Evolutionary conservation across 2,888 invertebrate species (phyloP), one percentile per base, ranked within the genome.

Genomic region (Apotomis turbidana): DNA sequence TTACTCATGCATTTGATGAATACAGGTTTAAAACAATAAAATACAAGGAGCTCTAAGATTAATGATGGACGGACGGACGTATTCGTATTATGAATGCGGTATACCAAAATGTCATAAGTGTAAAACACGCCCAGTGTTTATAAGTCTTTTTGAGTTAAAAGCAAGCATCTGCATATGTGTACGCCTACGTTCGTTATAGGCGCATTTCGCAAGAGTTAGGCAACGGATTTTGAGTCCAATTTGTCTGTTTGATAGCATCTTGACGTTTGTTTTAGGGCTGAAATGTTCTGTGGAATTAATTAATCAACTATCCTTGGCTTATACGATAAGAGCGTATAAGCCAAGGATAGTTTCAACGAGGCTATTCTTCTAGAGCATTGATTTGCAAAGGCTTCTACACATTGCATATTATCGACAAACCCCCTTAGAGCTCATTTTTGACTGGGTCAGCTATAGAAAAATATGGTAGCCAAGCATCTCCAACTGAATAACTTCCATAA

Each of bases 221-320:
- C 51, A 71, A 71, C 27, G 55, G 49, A 63, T 70, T 57, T 63
- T 63, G 58, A 41, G 57, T 44, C 71, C 74, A 74, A 76, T 76
- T 75, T 75, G 76, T 76, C 63, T 63, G 52, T 5, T 10, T 41
- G 76, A 77, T 77, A 73, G 27, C 46, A 77, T 77, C 77, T 77
- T 74, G 61, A 70, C 72, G 62, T 57, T 12, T 66, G 44, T 66
- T 59, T 55, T 66, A 46, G 46, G 66, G 55, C 55, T 66, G 66
- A 46, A 66, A 66, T 66, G 46, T 44, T 46, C 44, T 44, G 15
- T 12, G 10, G 55, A 66, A 66, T 66, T 57, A 66, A 12, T 49
- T 49, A 49, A 49, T 49, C 49, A 49, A 49, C 49, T 49, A 3
- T 49, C 9, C n/a, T n/a, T n/a, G n/a, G n/a, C n/a, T n/a, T n/a